Evolutionary conservation across 2,113 vertebrate species (phyloP), one percentile per base, ranked within the genome.

Genomic region (Arizona elegans): DNA sequence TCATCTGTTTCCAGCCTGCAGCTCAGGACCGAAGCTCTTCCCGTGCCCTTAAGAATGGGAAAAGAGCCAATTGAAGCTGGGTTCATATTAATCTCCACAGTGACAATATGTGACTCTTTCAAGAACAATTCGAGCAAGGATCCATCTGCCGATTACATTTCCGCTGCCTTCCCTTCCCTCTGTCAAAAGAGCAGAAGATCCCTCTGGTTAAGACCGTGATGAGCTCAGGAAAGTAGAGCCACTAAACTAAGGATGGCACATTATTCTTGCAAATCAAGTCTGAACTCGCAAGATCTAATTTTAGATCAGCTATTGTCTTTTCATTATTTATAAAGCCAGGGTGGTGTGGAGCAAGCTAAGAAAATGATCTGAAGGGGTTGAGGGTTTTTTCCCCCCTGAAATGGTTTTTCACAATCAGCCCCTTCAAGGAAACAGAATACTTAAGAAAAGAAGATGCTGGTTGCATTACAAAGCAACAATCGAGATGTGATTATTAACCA

Each of bases 281-380:
- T 33, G 55, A 95, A 90, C 19, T 21, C 50, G 53, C 47, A 92
- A 96, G 85, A 65, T 92, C 93, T 94, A 89, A 95, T 95, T 95
- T 95, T 94, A 95, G 55, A 33, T 0, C 88, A 75, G 47, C 50
- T 1, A 47, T n/a, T 75, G 91, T 90, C 2, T 88, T 70, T 95
- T 95, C 75, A 94, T 91, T 96, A 96, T 97, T 96, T 95, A 95
- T 94, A 87, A 95, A 87, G 38, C 4, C 94, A 11, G 3, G 88
- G 75, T 59, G 91, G 93, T 94, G 90, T 62, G 92, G 59, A 55
- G 10, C 92, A 94, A 94, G 93, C 43, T 90, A 85, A 92, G 15
- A 95, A 23, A 94, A 95, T 91, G 26, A 93, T 23, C 88, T 2
- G 93, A 65, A 94, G 53, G 89, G 75, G 87, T 92, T 56, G 3